A percentile compares a stretch with the other conserved stretches of the same genome.
Conservation (phyloP, 1,140 invertebrate genomes). For the Calycopis cecrops region DNA sequence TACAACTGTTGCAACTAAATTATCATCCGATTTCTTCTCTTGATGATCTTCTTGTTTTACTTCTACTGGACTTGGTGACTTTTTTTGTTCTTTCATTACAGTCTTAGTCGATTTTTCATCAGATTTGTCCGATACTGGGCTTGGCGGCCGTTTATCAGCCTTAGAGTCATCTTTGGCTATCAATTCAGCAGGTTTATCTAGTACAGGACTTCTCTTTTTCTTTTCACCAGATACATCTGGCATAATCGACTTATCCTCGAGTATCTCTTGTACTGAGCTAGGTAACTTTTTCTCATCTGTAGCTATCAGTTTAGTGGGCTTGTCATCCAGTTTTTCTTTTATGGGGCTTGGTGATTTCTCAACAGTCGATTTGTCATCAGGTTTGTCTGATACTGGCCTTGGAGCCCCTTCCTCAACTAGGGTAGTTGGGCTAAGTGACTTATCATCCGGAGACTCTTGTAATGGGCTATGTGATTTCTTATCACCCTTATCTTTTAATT, state of each 20-base stretch:
- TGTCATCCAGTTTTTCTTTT: background rate
- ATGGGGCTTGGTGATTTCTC: conserved; percentile 20
- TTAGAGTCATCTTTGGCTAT: too few species aligned
- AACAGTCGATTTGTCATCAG: background rate
- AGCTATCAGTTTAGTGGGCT: background rate
- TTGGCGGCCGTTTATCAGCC: too few species aligned
- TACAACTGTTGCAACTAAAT: background rate
- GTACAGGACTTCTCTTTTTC: too few species aligned
- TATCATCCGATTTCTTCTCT: background rate
- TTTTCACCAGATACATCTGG: too few species aligned
- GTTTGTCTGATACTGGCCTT: background rate
- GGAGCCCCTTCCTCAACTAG: too few species aligned
- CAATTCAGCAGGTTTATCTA: background rate
- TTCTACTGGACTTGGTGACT: background rate
- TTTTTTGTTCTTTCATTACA: background rate
- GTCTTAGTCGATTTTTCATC: background rate
- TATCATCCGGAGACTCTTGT: background rate
- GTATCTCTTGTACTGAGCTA: background rate
- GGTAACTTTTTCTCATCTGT: conserved; percentile 13
- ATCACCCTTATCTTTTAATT: background rate
- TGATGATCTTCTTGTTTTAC: background rate
- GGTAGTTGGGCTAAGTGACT: background rate
- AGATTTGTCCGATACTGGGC: background rate
- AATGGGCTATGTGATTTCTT: conserved; percentile 13
- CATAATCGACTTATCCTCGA: background rate